Evolutionary conservation across 2,888 invertebrate genomes (phyloP), one percentile per base, ranked within the genome.

Genomic region (Copidosoma aretas): DNA sequence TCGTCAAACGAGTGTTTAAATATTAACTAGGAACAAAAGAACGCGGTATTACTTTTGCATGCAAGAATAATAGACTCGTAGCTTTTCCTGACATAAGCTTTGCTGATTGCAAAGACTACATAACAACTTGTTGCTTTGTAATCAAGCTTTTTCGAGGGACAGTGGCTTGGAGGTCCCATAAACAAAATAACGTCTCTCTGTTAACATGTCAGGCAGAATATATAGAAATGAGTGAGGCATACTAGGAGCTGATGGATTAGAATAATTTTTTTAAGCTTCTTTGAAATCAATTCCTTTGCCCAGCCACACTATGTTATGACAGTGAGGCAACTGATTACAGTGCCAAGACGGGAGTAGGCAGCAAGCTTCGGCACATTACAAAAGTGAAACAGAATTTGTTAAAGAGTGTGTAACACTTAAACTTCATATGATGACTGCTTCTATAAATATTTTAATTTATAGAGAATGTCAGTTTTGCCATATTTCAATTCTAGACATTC

Each of bases 291-390:
- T 25, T 46, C 10, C 64, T 71, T 10, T 67, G 24, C 67, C 72
- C 74, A 8, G 61, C 73, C 5, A 71, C 52, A 24, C 21, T 73
- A 12, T 74, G 71, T 66, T 74, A 72, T 52, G 73, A 75, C 54
- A 75, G 74, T 56, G 73, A 68, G 65, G 70, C 74, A 21, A 73
- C 74, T 39, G 49, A 22, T 22, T 63, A 65, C 10, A 32, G 64
- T n/a, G 51, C 58, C 1, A 64, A 64, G 51, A 49, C 53, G 5
- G 68, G n/a, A 59, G 71, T 65, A 1, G 66, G 71, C 0, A 69
- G 65, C 54, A 72, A 64, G 53, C 32, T 71, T 14, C 65, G 71
- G 54, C 72, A 72, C 51, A 72, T 71, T n/a, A 64, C 43, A 21
- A 69, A 73, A 25, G 21, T 41, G 8, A 58, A 19, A 58, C 8